These are phyloP conservation scores for Plebejus anna DNA, from an alignment of 2,888 invertebrate species.

Conservation along the genomic window DNA sequence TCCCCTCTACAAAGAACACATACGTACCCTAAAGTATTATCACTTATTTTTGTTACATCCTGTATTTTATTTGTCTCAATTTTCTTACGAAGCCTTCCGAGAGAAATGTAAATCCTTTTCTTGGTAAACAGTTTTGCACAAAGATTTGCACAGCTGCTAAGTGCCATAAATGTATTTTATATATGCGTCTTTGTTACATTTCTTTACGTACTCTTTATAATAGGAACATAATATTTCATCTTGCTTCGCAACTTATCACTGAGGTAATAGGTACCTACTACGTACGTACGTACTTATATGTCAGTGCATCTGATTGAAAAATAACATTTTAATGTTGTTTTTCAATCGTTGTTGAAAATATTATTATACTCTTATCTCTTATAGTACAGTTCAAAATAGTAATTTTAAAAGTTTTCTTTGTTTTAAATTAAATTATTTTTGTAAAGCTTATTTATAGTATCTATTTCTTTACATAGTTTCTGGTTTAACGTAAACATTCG, in stretches of 20 bases:
- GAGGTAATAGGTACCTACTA: no score
- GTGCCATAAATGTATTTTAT: not conserved
- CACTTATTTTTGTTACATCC: no score
- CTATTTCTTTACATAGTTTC: no score
- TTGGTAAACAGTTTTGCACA: not conserved
- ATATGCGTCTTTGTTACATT: not conserved
- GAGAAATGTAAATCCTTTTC: constrained; percentile 3
- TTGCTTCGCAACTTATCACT: no score
- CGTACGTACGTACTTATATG: no score
- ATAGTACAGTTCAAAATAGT: no score
- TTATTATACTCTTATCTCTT: no score
- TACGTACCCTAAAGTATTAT: no score
- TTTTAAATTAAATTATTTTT: no score
- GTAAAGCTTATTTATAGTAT: no score
- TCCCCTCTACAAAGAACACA: no score
- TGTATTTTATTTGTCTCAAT: not conserved
- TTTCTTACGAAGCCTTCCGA: not conserved
- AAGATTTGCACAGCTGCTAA: constrained; percentile 17
- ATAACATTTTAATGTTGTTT: not conserved
- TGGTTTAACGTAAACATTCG: not conserved
- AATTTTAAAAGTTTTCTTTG: no score
- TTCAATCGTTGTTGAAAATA: not conserved
- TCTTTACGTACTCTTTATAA: not conserved
- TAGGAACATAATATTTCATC: not conserved
- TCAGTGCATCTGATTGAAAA: not conserved